A percentile compares a stretch with the other conserved stretches of the same genome.
Conservation (phyloP, 2,113 vertebrate genomes). For the Toxotes jaculatrix region DNA sequence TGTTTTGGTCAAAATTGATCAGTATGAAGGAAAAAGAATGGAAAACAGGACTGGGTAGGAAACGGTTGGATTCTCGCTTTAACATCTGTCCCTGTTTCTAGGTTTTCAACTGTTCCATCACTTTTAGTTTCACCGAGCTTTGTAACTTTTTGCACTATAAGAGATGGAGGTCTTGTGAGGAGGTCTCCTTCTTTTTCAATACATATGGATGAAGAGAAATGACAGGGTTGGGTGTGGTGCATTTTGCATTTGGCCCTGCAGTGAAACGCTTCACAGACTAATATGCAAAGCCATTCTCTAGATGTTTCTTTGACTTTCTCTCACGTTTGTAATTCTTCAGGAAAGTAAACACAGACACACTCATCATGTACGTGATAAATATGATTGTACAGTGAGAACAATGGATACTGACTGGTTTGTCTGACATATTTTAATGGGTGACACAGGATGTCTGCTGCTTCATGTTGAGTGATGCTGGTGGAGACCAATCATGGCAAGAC, state of each 20-base stretch:
- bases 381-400: background rate
- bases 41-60: background rate
- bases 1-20: background rate
- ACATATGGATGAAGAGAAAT: slow-evolving; percentile 2
- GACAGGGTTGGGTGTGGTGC: slow-evolving; percentile 9
- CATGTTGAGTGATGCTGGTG: background rate
- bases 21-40: slow-evolving; percentile 12
- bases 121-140: slow-evolving; percentile 16
- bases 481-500: slow-evolving; percentile 3
- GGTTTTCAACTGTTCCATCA: background rate
- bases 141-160: slow-evolving; percentile 59
- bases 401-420: background rate
- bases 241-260: slow-evolving; percentile 32
- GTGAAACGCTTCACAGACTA: slow-evolving; percentile 18
- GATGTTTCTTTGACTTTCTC: slow-evolving; percentile 17
- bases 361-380: background rate
- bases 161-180: slow-evolving; percentile 7
- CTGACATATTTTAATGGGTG: background rate
- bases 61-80: slow-evolving; percentile 2
- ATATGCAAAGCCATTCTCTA: slow-evolving; percentile 72
- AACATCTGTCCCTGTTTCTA: background rate
- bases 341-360: background rate
- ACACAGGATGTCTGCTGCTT: slow-evolving; percentile 4
- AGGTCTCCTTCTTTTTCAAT: slow-evolving; percentile 8
- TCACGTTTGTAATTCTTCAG: background rate